Percentiles rank a stretch among this genome's conserved stretches.
These are phyloP conservation scores for Drosophila tristis DNA, from an alignment of 1,140 invertebrate genomes.

Conservation along the genomic window DNA sequence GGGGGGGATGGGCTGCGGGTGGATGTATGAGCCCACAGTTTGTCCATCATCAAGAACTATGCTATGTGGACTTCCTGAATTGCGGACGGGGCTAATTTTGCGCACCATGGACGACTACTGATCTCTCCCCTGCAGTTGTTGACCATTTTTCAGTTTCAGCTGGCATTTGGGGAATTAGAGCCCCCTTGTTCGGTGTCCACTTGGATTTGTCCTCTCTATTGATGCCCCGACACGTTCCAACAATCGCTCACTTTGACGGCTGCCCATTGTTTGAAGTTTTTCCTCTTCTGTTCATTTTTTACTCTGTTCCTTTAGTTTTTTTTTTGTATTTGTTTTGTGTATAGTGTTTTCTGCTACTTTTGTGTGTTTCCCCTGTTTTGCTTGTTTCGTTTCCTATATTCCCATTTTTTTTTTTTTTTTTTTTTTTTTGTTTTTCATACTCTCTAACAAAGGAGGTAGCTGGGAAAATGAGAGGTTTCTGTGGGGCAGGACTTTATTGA, in stretches of 20 bases:
- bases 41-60: background rate
- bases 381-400: conserved; percentile 15
- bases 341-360: conserved; percentile 33
- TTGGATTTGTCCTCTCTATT: conserved; percentile 47
- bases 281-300: conserved; percentile 16
- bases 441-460: conserved; percentile 37
- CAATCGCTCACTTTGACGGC: conserved; percentile 78
- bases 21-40: background rate
- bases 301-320: conserved; percentile 16
- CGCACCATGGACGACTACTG: background rate
- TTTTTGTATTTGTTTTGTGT: conserved; percentile 9
- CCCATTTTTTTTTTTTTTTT: conserved; percentile 12
- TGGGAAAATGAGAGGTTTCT: conserved; percentile 40
- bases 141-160: background rate
- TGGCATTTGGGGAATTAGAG: conserved; percentile 29
- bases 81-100: background rate
- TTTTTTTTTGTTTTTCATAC: conserved; percentile 51
- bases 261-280: conserved; percentile 58
- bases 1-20: background rate
- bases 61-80: too few species aligned
- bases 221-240: conserved; percentile 71
- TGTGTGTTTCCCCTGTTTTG: conserved; percentile 48
- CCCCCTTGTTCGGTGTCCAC: conserved; percentile 36
- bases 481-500: conserved; percentile 37
- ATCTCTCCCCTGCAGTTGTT: background rate